These are phyloP conservation scores for Pomatostomus ruficeps DNA, from an alignment of 2,113 vertebrate genomes.

Conservation along the genomic window DNA sequence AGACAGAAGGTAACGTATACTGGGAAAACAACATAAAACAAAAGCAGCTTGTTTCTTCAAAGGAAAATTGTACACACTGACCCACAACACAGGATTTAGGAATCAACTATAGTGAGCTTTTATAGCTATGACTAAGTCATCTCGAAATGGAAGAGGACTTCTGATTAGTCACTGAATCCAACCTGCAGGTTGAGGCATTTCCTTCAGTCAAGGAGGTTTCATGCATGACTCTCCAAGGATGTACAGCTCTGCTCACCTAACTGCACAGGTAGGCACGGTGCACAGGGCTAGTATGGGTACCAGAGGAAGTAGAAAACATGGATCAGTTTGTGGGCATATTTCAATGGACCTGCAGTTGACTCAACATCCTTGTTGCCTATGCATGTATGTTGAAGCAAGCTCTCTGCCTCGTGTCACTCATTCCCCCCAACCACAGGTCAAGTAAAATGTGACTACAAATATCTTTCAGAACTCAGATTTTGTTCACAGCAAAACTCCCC, in stretches of 20 bases:
- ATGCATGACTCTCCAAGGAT: accelerated
- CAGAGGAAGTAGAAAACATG: accelerated
- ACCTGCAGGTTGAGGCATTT: neutral
- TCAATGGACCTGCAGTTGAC: neutral
- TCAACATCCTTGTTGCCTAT: neutral
- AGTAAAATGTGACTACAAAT: neutral
- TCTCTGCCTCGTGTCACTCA: neutral
- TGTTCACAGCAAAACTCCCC: neutral
- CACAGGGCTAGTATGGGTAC: neutral
- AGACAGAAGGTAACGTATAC: neutral
- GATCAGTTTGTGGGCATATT: neutral
- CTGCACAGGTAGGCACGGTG: neutral
- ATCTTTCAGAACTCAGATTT: neutral
- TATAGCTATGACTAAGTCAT: neutral
- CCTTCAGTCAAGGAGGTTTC: neutral
- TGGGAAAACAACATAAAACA: neutral
- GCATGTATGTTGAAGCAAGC: neutral
- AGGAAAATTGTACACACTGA: neutral
- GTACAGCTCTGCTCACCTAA: neutral
- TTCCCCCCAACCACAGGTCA: neutral
- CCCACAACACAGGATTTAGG: neutral
- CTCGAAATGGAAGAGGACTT: neutral
- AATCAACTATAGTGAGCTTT: neutral
- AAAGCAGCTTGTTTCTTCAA: neutral
- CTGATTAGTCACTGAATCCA: neutral